phyloP scores from a whole-genome alignment of 2,113 vertebrate genomes.

The Pygoscelis adeliae region DNA sequence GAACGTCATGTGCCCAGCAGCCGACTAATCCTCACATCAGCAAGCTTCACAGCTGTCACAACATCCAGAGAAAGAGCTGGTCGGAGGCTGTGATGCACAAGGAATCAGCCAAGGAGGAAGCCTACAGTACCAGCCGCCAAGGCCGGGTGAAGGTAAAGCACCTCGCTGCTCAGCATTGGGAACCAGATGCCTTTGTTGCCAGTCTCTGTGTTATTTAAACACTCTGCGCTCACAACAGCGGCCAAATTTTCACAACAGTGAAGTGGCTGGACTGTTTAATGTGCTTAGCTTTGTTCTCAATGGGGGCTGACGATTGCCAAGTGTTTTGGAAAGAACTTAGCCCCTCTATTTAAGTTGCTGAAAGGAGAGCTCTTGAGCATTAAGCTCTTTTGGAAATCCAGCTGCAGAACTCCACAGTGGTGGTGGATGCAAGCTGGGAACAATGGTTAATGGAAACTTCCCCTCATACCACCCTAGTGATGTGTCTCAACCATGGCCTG shows the following conservation, averaged over 20 bases:
- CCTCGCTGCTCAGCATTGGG: neutral
- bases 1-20: constrained; percentile 49
- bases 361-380: constrained; percentile 25
- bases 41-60: constrained; percentile 21
- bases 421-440: constrained; percentile 35
- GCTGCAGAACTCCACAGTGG: neutral
- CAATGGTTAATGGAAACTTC: constrained; percentile 61
- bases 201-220: neutral
- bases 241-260: neutral
- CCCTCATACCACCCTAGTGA: constrained; percentile 48
- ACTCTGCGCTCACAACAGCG: neutral
- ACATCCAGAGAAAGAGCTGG: neutral
- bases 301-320: neutral
- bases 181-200: neutral
- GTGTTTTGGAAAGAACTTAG: constrained; percentile 38
- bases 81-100: neutral
- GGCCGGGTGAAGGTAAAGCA: neutral
- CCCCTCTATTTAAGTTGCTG: constrained; percentile 12
- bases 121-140: neutral
- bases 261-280: constrained; percentile 12
- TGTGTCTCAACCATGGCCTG: neutral
- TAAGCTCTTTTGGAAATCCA: constrained; percentile 41
- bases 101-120: neutral
- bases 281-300: constrained; percentile 40
- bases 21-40: constrained; percentile 39